phyloP scores from a whole-genome alignment of 2,797 vertebrate species.

The Austrolebias charrua region DNA sequence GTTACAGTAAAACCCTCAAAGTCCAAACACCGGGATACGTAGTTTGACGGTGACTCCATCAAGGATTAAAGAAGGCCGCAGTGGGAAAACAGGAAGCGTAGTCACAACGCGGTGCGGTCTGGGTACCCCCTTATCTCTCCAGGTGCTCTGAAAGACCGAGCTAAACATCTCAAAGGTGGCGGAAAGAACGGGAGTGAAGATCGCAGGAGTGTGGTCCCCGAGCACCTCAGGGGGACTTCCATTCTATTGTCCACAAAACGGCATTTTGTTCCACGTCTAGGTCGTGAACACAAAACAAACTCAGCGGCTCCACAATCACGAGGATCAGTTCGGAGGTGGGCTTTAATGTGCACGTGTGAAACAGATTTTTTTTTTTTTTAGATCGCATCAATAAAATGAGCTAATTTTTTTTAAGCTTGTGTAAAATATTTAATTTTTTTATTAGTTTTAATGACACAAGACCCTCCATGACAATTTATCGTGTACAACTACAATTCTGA shows the following conservation, averaged over 20 bases:
- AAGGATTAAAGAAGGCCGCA: constrained; percentile 51
- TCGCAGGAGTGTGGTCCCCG: constrained; percentile 42
- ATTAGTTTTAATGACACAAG: too few species aligned
- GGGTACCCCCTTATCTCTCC: constrained; percentile 65
- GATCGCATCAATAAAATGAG: not conserved
- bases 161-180: constrained; percentile 51
- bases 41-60: constrained; percentile 46
- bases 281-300: constrained; percentile 49
- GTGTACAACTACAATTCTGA: too few species aligned
- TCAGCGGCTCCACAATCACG: constrained; percentile 25
- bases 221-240: constrained; percentile 72
- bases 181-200: constrained; percentile 48
- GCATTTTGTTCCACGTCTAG: constrained; percentile 60
- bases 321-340: not conserved
- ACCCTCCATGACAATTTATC: too few species aligned
- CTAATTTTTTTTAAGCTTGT: too few species aligned
- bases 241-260: constrained; percentile 61
- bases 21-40: constrained; percentile 43
- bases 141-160: constrained; percentile 63
- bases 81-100: constrained; percentile 64
- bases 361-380: not conserved
- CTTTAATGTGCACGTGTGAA: not conserved
- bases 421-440: too few species aligned
- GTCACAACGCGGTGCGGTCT: constrained; percentile 47
- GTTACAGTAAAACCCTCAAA: constrained; percentile 54